Evolutionary conservation across 2,888 invertebrate genomes (phyloP).

Genomic region (Margaritifera margaritifera): DNA sequence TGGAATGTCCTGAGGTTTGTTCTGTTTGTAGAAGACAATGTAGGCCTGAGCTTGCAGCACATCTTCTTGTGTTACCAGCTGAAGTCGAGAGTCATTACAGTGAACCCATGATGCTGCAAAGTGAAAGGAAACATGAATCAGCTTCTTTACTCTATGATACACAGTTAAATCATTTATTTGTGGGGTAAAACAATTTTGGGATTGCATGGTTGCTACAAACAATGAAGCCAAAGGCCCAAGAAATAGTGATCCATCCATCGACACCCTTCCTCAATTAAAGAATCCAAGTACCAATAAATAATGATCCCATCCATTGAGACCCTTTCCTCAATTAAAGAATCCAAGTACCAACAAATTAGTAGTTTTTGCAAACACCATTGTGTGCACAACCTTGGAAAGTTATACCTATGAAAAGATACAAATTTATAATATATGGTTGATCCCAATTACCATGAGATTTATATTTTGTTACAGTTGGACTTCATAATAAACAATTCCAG

Average conservation of each 20-base stretch:
- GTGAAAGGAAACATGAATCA: constrained; percentile 1
- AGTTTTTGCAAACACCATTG: not conserved
- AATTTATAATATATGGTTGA: too few species aligned
- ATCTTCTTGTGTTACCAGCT: constrained; percentile 59
- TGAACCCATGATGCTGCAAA: constrained; percentile 70
- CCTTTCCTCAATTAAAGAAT: too few species aligned
- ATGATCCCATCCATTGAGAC: too few species aligned
- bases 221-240: not conserved
- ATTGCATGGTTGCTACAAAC: not conserved
- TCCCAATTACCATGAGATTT: too few species aligned
- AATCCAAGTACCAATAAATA: constrained; percentile 1
- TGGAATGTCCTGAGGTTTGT: too few species aligned
- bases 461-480: too few species aligned
- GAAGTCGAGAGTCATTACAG: constrained; percentile 70
- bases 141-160: not conserved
- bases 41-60: constrained; percentile 69
- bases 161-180: not conserved
- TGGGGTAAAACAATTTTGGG: not conserved
- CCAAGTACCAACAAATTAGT: not conserved
- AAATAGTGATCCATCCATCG: not conserved
- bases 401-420: too few species aligned
- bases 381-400: too few species aligned
- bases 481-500: too few species aligned
- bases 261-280: not conserved
- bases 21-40: constrained; percentile 66